Base-by-base conservation (phyloP, 2,113 vertebrate genomes). In the Andinoacara biseriatus region DNA sequence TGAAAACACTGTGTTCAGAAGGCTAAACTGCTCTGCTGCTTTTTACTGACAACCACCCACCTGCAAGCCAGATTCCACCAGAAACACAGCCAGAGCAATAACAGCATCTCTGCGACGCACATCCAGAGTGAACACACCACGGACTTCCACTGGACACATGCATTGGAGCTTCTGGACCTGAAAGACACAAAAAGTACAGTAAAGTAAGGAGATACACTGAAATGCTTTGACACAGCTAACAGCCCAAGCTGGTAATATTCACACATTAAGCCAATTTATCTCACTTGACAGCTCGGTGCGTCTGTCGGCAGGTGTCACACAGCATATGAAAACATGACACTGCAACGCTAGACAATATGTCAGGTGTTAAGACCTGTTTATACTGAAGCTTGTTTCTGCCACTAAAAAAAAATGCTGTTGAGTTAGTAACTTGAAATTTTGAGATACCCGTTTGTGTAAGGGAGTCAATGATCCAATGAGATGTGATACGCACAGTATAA, bases 141-240 rank as follows among this genome's bases (percentile, higher is more conserved):
- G 97, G 54, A 97, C 96, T 91, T 99, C 98, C 77, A 97, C 96
- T 18, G 98, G 97, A 92, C 97, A 99, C 98, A 99, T 99, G 87
- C 98, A 99, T 84, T 97, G 96, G 31, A 99, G 93, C 83, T 99
- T 99, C 67, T 99, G 96, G 31, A 99, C 97, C 98, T 99, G 86
- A 85, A 83, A 85, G 7, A 78, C 43, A 43, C 29, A 72, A 52
- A 72, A 52, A 31, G 29, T 52, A 72, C 18, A 72, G 31, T 52
- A 31, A 31, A 52, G 24, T 52, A 72, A 72, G 17, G 5, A 52
- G 49, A 52, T 20, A 3, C 49, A 18, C 18, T 13, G 5, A 43
- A 43, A 14, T 43, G 40, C 40, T 43, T 43, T 43, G 40, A 43
- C 49, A 18, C 3, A 17, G 18, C 49, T 8, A 6, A 18, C 43